A percentile compares a stretch with the other conserved stretches of the same genome.
Conservation (phyloP, 2,113 vertebrate species). For the Uropsilus gracilis region DNA sequence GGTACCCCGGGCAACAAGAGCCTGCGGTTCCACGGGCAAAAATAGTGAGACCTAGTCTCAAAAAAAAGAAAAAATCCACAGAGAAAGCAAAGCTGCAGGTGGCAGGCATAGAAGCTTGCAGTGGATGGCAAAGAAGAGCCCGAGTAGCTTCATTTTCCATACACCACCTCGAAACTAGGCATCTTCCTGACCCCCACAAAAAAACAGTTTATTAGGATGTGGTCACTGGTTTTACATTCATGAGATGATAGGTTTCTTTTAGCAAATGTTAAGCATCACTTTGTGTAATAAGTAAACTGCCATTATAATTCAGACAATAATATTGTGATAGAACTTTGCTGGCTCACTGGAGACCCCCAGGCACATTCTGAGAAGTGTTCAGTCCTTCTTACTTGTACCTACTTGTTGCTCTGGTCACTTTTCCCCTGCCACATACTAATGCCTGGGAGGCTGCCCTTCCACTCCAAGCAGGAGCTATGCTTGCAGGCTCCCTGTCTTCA, state of each 20-base stretch:
- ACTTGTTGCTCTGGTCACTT: background rate
- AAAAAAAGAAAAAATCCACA: too few species aligned
- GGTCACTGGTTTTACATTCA: background rate
- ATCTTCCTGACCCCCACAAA: background rate
- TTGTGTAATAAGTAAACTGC: background rate
- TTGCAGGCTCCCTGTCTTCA: accelerated
- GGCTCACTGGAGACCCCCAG: background rate
- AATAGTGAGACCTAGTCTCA: too few species aligned
- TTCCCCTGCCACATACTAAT: accelerated
- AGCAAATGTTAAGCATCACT: background rate
- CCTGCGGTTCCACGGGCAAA: too few species aligned
- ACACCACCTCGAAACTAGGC: background rate
- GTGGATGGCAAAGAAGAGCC: too few species aligned
- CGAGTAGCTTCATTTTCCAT: too few species aligned
- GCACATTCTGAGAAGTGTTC: background rate
- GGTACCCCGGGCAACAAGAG: too few species aligned
- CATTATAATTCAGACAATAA: background rate
- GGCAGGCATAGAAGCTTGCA: too few species aligned
- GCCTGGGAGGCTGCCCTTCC: background rate
- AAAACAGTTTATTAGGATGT: background rate
- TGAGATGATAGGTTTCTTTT: background rate
- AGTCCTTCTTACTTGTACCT: accelerated
- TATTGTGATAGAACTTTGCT: too few species aligned
- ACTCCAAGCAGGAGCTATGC: accelerated
- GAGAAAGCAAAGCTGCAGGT: too few species aligned